A percentile compares a stretch with the other conserved stretches of the same genome.
Evolutionary conservation across 2,797 vertebrate genomes (phyloP).

Genomic region (Catostomus latipinnis): DNA sequence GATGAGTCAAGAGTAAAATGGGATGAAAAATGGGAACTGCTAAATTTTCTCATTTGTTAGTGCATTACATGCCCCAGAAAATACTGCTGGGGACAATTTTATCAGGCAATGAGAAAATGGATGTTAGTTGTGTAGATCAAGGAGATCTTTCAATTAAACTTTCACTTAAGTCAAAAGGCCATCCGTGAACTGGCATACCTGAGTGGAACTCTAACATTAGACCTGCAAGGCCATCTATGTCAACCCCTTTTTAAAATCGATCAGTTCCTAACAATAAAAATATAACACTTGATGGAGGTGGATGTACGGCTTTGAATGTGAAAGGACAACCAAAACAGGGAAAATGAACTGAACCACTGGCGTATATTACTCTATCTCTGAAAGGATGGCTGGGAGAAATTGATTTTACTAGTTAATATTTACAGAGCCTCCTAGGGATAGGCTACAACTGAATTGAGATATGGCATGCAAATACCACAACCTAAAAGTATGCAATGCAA

Average conservation of each 20-base stretch:
- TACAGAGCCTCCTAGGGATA: constrained; percentile 76
- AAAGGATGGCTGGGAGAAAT: constrained; percentile 69
- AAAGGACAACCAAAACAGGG: constrained; percentile 44
- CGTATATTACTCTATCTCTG: constrained; percentile 54
- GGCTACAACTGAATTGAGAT: constrained; percentile 52
- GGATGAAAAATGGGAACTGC: background rate
- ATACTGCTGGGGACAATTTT: background rate
- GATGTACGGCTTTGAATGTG: background rate
- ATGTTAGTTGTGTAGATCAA: background rate
- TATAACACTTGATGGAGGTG: background rate
- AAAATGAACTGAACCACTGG: constrained; percentile 51
- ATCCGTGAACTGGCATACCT: constrained; percentile 41
- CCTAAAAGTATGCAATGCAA: constrained; percentile 4
- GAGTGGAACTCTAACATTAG: background rate
- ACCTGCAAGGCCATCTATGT: too few relatives aligned
- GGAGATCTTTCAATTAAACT: constrained; percentile 54
- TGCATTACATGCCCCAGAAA: background rate
- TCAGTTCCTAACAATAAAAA: background rate
- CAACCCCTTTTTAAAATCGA: background rate
- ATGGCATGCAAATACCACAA: constrained; percentile 1
- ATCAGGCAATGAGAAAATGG: background rate
- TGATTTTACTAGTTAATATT: constrained; percentile 82
- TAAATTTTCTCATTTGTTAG: background rate
- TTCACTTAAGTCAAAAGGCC: constrained; percentile 44
- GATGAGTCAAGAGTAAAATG: background rate